Conservation (phyloP, 2,888 invertebrate species). For the Troilus luridus region DNA sequence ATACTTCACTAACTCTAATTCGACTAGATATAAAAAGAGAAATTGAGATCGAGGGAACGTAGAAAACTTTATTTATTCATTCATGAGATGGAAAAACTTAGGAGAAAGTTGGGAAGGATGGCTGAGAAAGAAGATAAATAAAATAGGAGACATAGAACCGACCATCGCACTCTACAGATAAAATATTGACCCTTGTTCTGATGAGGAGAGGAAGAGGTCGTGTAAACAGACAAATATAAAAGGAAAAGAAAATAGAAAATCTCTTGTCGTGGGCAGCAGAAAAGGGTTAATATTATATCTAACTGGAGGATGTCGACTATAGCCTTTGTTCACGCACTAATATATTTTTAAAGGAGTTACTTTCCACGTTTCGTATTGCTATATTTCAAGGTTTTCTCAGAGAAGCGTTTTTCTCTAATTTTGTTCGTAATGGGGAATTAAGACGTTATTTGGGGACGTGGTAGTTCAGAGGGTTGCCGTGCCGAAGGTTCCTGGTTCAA, state of each 20-base stretch:
- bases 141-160: background rate
- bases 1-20: background rate
- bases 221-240: background rate
- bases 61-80: conserved; percentile 28
- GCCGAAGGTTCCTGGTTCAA: too few species aligned
- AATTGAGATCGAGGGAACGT: background rate
- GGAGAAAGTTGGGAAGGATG: background rate
- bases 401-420: background rate
- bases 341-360: conserved; percentile 1
- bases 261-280: background rate
- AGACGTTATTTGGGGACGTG: too few species aligned
- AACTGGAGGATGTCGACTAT: background rate
- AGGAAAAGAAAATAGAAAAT: background rate
- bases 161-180: background rate
- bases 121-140: background rate
- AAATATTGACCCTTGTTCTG: conserved; percentile 35
- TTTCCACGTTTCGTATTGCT: background rate
- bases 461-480: too few species aligned
- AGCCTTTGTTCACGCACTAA: background rate
- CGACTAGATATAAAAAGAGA: background rate
- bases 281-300: conserved; percentile 20
- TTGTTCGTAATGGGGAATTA: background rate
- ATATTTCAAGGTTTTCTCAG: background rate
- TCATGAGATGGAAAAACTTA: conserved; percentile 12
- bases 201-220: conserved; percentile 28